Percentiles rank a stretch among this genome's conserved stretches.
Evolutionary conservation across 1,140 invertebrate species (phyloP).

Genomic region (Macrobrachium rosenbergii): DNA sequence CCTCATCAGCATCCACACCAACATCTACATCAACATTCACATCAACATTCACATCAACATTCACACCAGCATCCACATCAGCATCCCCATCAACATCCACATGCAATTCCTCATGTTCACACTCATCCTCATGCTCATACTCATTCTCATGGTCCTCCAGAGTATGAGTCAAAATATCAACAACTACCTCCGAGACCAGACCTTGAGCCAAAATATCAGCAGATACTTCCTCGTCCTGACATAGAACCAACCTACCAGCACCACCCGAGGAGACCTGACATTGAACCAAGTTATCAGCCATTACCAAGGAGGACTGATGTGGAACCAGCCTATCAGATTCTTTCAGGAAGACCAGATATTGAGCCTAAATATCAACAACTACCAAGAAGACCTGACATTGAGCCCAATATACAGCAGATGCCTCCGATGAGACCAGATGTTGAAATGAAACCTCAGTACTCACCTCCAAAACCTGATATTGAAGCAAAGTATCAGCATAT

Average conservation of each 20-base stretch:
- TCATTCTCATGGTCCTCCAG: neutral
- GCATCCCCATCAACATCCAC: neutral
- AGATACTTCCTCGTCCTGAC: neutral
- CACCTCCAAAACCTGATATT: slow-evolving; percentile 26
- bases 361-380: slow-evolving; percentile 46
- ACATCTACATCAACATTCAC: neutral
- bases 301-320: slow-evolving; percentile 41
- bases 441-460: slow-evolving; percentile 21
- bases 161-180: slow-evolving; percentile 36
- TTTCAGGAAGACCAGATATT: slow-evolving; percentile 38
- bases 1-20: neutral
- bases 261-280: slow-evolving; percentile 37
- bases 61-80: slow-evolving; percentile 25
- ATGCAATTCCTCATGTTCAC: neutral
- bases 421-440: slow-evolving; percentile 20
- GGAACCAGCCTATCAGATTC: slow-evolving; percentile 46
- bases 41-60: neutral
- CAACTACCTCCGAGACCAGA: slow-evolving; percentile 37
- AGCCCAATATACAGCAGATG: slow-evolving; percentile 24
- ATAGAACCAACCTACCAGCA: slow-evolving; percentile 47
- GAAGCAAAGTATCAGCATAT: slow-evolving; percentile 22
- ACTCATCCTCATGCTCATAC: neutral
- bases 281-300: slow-evolving; percentile 49
- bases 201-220: slow-evolving; percentile 42
- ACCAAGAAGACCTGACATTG: slow-evolving; percentile 33